phyloP scores from a whole-genome alignment of 2,888 invertebrate genomes.

The Apotomis capreana region DNA sequence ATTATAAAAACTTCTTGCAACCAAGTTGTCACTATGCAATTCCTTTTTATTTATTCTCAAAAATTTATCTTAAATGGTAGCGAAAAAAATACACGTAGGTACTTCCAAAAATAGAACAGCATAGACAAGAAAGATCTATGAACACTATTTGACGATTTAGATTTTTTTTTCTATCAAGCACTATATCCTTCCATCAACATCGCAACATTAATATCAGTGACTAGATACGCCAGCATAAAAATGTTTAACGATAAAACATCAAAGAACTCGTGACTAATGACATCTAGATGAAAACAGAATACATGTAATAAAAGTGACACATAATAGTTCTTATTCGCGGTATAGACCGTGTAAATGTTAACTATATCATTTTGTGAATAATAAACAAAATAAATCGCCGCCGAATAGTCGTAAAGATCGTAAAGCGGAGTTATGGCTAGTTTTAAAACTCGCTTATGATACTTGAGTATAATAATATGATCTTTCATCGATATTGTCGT shows the following conservation, averaged over 20 bases:
- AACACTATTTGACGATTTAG: slow-evolving; percentile 45
- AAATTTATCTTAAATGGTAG: background rate
- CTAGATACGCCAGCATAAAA: slow-evolving; percentile 69
- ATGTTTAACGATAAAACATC: slow-evolving; percentile 75
- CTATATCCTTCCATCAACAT: slow-evolving; percentile 62
- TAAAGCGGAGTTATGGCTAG: slow-evolving; percentile 39
- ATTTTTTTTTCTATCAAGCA: slow-evolving; percentile 53
- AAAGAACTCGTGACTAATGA: slow-evolving; percentile 75
- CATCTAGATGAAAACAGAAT: slow-evolving; percentile 76
- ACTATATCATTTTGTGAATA: slow-evolving; percentile 53
- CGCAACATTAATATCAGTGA: slow-evolving; percentile 60
- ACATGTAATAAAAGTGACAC: slow-evolving; percentile 77
- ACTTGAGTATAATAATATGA: slow-evolving; percentile 15
- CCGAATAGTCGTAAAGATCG: slow-evolving; percentile 46
- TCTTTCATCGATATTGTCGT: slow-evolving; percentile 13
- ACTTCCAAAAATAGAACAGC: background rate
- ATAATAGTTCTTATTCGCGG: slow-evolving; percentile 65
- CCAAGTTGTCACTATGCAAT: slow-evolving; percentile 3
- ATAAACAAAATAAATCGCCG: slow-evolving; percentile 45
- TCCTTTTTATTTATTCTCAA: no score
- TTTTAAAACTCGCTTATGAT: slow-evolving; percentile 8
- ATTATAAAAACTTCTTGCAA: slow-evolving; percentile 15
- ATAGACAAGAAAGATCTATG: slow-evolving; percentile 6
- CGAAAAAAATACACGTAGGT: background rate
- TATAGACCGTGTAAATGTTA: slow-evolving; percentile 61